Base-by-base conservation (phyloP, 1,140 invertebrate genomes). In the Drosophila sp. region DNA sequence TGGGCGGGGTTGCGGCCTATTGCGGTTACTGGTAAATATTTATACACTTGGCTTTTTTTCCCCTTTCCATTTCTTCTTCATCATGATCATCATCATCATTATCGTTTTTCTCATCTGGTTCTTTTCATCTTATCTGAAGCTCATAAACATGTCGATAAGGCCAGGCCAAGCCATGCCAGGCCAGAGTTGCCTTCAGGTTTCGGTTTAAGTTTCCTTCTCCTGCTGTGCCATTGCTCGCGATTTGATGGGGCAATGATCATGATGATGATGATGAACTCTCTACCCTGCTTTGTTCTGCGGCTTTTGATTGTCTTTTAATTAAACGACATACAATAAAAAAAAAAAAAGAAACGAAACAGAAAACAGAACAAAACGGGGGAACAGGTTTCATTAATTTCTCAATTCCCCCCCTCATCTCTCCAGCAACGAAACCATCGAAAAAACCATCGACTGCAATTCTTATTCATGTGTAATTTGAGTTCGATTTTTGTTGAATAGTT, bases 291-390 rank as follows among this genome's bases (percentile, higher is more conserved):
- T 77, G 66, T 77, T 65, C 68, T 64, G 47, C 75, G 68, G 75
- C 83, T 77, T 87, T 83, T 83, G 79, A 76, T 89, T 83, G 83
- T 83, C 83, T 87, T 86, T 86, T 86, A 86, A 86, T 86, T 86
- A 79, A 83, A 66, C 81, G 73, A 85, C 81, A 72, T 67, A 61
- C 73, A 63, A 74, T 76, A 70, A 86, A 87, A 78, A 85, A 85
- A 85, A 77, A n/a, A 11, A 25, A 38, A 60, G 70, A 66, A 74
- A 86, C 11, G n/a, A 57, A 68, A 85, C 44, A 50, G 44, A 50
- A 50, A 50, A 50, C 44, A 50, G n/a, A 50, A 50, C 44, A 50
- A 50, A 50, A 50, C 23, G 44, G 5, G 44, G 44, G 44, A 50
- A 87, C 82, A 50, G 83, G 82, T 86, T 87, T 77, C 75, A 77